phyloP scores from a whole-genome alignment of 2,797 vertebrate genomes.

The Antrozous pallidus region DNA sequence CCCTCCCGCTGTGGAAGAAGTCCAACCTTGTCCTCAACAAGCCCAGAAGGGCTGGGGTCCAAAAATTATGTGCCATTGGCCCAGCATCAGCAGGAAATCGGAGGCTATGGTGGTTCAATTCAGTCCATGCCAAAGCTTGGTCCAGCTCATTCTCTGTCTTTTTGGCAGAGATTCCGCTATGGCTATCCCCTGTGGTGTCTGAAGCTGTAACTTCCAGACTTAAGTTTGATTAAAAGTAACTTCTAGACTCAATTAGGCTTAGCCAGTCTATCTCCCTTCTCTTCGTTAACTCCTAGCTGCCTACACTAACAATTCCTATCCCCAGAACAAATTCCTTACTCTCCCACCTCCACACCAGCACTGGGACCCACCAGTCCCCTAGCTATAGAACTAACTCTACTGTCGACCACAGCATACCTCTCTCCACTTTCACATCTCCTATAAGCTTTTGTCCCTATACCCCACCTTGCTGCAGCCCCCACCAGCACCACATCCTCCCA shows the following conservation, averaged over 20 bases:
- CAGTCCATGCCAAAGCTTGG: background rate
- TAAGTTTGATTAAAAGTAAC: background rate
- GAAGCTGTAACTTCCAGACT: background rate
- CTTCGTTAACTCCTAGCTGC: background rate
- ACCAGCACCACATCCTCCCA: fast-evolving
- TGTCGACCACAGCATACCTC: background rate
- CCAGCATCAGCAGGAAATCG: background rate
- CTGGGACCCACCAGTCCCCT: background rate
- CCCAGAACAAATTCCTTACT: background rate
- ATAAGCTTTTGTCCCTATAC: background rate
- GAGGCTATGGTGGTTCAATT: background rate
- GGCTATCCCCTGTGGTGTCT: background rate
- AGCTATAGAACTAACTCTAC: fast-evolving
- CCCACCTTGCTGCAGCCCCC: background rate
- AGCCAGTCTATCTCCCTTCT: background rate
- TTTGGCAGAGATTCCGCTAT: background rate
- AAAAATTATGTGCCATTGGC: background rate
- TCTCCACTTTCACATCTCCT: background rate
- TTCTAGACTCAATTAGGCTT: background rate
- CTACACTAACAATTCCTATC: background rate
- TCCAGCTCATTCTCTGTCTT: background rate
- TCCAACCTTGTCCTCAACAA: background rate
- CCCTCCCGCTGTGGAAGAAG: background rate
- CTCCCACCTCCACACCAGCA: background rate
- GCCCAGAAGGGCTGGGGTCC: background rate